These are phyloP conservation scores for Coccyzus lansbergi DNA, from an alignment of 2,797 vertebrate species.

Conservation along the genomic window DNA sequence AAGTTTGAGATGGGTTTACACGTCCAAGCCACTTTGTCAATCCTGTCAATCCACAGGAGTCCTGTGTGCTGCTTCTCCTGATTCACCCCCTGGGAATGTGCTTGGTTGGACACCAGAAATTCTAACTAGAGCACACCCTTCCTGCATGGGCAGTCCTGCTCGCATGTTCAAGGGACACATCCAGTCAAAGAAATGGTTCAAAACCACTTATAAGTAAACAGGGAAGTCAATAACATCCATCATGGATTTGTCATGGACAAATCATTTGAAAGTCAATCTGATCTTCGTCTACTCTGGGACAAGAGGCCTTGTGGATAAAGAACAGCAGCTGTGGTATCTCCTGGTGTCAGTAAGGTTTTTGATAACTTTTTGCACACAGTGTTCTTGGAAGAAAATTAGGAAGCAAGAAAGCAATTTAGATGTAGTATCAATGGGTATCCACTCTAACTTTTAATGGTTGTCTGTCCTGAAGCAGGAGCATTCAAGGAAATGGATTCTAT, in stretches of 20 bases:
- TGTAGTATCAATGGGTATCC: neutral
- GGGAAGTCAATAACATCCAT: neutral
- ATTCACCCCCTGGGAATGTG: neutral
- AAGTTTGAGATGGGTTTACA: neutral
- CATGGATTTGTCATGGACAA: neutral
- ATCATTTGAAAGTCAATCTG: neutral
- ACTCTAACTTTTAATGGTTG: neutral
- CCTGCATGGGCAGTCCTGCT: neutral
- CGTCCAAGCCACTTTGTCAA: neutral
- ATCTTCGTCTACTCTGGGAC: neutral
- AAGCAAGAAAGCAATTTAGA: neutral
- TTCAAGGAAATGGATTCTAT: neutral
- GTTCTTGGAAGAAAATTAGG: neutral
- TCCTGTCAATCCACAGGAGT: neutral
- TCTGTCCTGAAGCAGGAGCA: neutral
- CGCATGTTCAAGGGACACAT: neutral
- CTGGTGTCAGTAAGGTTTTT: neutral
- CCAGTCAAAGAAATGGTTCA: neutral
- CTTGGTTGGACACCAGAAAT: neutral
- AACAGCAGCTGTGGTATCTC: neutral
- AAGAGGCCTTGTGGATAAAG: neutral
- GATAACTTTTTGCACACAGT: neutral
- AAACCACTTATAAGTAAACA: neutral
- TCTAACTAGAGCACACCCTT: neutral
- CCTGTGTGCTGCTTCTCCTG: neutral